Conservation (phyloP, 1,140 invertebrate species). For the Pseudomyrmex concolor region DNA sequence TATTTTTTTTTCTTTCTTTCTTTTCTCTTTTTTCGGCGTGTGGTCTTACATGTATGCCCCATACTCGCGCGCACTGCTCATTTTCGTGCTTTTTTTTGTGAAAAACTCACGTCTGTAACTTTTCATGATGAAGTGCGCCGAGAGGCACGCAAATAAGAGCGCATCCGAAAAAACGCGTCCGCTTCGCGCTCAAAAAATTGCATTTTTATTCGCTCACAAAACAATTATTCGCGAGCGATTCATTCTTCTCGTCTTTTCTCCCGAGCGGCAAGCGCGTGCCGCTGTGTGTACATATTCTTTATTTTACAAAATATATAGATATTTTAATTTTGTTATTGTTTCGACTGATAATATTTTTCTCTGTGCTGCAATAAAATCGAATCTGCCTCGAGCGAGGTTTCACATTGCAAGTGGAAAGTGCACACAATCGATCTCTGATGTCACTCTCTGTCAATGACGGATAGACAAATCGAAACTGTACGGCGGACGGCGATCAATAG, state of each 20-base stretch:
- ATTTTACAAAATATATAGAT: too few relatives aligned
- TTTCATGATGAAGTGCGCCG: slow-evolving; percentile 72
- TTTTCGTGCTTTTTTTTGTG: neutral
- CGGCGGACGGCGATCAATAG: slow-evolving; percentile 32
- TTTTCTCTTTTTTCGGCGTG: slow-evolving; percentile 71
- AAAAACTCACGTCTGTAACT: slow-evolving; percentile 1
- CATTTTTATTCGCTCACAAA: neutral
- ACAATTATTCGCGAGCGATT: neutral
- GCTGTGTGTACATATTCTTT: too few relatives aligned
- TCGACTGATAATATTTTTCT: neutral
- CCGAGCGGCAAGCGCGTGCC: too few relatives aligned
- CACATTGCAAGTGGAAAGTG: slow-evolving; percentile 1
- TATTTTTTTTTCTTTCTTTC: neutral
- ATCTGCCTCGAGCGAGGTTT: neutral
- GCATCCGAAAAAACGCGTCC: slow-evolving; percentile 80
- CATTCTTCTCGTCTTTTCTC: too few relatives aligned
- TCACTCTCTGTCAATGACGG: neutral
- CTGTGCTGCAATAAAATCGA: neutral
- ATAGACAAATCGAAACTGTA: slow-evolving; percentile 44
- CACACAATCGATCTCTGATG: slow-evolving; percentile 1
- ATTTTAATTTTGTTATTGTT: too few relatives aligned
- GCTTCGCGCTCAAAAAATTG: slow-evolving; percentile 75
- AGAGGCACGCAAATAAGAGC: slow-evolving; percentile 84
- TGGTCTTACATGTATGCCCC: slow-evolving; percentile 83
- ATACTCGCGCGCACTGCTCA: slow-evolving; percentile 73